Base-by-base conservation (phyloP, 2,888 invertebrate species). In the Tholera decimalis region DNA sequence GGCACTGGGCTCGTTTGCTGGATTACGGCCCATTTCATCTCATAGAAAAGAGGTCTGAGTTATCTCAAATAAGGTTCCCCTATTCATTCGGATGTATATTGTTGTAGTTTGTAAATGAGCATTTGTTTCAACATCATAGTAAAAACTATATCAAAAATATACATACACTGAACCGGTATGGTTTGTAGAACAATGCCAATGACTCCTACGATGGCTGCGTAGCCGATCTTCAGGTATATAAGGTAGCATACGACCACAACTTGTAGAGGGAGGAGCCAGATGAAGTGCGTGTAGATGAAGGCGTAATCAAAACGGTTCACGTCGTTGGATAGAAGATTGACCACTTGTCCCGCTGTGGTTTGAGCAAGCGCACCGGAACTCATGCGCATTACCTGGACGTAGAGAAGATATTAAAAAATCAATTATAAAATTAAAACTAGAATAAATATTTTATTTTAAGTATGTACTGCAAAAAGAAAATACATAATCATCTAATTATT, bases 321-420 rank as follows among this genome's bases (percentile, higher is more conserved):
- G 90, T 99, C 99, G 86, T 99, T 99, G 6, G 99, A 98, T 58
- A 99, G 96, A 6, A 99, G 95, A 93, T 99, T 99, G 15, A 99
- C 98, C 58, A 99, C 97, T 91, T 99, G 98, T 0, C 99, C 99
- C 0, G 98, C 97, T 0, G 98, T 95, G 0, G 98, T 98, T 89
- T 98, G 97, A n/a, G 97, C 97, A 51, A 98, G 92, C 0, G 99
- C 98, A 39, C 97, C 97, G 84, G 98, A 98, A 79, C 98, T 98
- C 84, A 98, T 96, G 73, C 96, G 95, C 90, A 97, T 93, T 62
- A 96, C 96, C 96, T 96, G 80, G 28, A 62, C 11, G 60, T 63
- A 67, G 28, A 33, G 0, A 1, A 20, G 20, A 22, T n/a, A 30
- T 24, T 43, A 11, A 26, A 11, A 26, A 15, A 9, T 49, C 13